phyloP scores from a whole-genome alignment of 2,113 vertebrate species.

The Pangasianodon hypophthalmus region DNA sequence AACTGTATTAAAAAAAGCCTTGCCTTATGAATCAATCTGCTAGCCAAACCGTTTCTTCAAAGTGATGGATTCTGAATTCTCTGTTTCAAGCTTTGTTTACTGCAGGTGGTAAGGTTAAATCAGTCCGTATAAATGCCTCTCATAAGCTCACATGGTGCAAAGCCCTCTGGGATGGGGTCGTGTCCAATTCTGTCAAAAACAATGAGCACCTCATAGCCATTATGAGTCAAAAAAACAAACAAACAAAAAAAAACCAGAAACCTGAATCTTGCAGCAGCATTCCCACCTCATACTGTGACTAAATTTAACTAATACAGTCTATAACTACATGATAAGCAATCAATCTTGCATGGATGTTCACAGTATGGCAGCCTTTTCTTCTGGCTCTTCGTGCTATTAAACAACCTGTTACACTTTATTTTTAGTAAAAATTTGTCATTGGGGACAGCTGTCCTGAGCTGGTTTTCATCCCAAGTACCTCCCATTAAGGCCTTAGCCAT shows the following conservation, averaged over 20 bases:
- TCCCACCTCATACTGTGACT: background rate
- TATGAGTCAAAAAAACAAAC: background rate
- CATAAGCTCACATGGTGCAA: background rate
- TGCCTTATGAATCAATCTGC: background rate
- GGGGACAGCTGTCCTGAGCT: slow-evolving; percentile 52
- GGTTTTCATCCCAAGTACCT: slow-evolving; percentile 52
- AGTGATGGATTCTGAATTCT: background rate
- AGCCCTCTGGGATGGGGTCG: background rate
- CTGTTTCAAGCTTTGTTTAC: slow-evolving; percentile 20
- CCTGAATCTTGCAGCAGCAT: background rate
- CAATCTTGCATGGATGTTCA: slow-evolving; percentile 6
- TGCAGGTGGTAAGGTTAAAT: slow-evolving; percentile 10
- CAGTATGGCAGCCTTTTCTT: slow-evolving; percentile 11
- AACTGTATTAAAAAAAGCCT: background rate
- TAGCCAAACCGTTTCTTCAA: background rate
- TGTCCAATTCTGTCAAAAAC: slow-evolving; percentile 18
- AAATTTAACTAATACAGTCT: background rate
- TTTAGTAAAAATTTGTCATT: slow-evolving; percentile 19
- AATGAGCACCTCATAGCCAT: background rate
- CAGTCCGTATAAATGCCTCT: background rate
- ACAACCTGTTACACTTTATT: slow-evolving; percentile 44
- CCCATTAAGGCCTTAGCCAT: slow-evolving; percentile 52
- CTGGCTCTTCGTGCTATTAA: background rate
- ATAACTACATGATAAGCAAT: slow-evolving; percentile 1
- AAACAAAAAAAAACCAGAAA: background rate